Conservation (phyloP, 2,888 invertebrate species). For the Lepidonotus clava region DNA sequence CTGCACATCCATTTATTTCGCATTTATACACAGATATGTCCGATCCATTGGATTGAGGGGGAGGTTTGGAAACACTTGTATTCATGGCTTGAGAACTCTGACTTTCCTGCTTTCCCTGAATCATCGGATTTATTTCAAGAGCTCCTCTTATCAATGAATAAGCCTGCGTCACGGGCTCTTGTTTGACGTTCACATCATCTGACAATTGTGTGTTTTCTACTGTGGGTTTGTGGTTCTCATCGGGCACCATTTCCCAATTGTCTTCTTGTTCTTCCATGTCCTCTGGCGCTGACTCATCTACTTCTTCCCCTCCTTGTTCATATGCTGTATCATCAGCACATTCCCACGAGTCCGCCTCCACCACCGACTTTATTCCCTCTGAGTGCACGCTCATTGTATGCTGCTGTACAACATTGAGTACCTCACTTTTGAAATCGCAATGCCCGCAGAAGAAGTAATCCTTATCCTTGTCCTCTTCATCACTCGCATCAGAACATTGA, state of each 20-base stretch:
- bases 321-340: not conserved
- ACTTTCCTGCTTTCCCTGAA: no score
- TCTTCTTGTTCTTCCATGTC: not conserved
- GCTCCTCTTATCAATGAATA: no score
- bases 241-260: not conserved
- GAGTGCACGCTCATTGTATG: constrained; percentile 1
- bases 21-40: not conserved
- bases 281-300: not conserved
- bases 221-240: not conserved
- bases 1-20: not conserved
- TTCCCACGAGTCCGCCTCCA: not conserved
- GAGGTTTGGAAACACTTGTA: no score
- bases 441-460: not conserved
- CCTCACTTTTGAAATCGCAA: not conserved
- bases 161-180: no score
- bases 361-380: not conserved
- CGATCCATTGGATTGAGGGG: no score
- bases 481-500: not conserved
- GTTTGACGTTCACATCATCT: no score
- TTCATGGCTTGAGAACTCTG: no score
- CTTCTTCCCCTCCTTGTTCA: no score
- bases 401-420: not conserved
- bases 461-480: not conserved
- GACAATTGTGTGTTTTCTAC: no score
- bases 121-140: no score